These are phyloP conservation scores for Atrichornis clamosus DNA, from an alignment of 2,113 vertebrate species.

Conservation along the genomic window DNA sequence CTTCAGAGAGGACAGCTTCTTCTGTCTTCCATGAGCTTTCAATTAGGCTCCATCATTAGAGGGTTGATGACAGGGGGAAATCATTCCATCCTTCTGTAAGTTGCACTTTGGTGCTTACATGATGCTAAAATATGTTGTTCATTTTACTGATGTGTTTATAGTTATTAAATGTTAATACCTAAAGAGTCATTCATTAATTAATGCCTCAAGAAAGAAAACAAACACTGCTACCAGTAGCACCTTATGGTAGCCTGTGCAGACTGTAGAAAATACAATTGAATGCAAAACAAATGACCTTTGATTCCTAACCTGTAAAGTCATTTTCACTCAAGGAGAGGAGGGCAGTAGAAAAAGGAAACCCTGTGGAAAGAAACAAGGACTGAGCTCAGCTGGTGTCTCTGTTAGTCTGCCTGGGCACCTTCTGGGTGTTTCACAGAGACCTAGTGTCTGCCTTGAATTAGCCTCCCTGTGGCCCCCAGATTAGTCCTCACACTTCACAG, in stretches of 20 bases:
- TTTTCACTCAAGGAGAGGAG: not conserved
- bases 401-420: not conserved
- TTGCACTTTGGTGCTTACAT: not conserved
- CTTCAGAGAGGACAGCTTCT: not conserved
- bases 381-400: not conserved
- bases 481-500: not conserved
- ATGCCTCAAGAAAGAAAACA: not conserved
- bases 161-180: not conserved
- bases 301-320: not conserved
- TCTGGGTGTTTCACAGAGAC: not conserved
- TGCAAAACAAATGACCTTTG: slow-evolving; percentile 1
- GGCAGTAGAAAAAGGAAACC: not conserved
- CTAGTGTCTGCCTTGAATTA: not conserved
- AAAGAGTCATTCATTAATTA: not conserved
- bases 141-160: not conserved
- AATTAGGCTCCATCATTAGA: not conserved
- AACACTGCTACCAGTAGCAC: not conserved
- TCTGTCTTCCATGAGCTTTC: not conserved
- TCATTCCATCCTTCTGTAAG: not conserved
- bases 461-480: not conserved
- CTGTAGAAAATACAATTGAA: not conserved
- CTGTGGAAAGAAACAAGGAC: not conserved
- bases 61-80: not conserved
- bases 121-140: not conserved
- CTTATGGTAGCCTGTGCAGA: not conserved